phyloP scores from a whole-genome alignment of 2,797 vertebrate genomes.

The Lepidocolaptes lacrymiger region DNA sequence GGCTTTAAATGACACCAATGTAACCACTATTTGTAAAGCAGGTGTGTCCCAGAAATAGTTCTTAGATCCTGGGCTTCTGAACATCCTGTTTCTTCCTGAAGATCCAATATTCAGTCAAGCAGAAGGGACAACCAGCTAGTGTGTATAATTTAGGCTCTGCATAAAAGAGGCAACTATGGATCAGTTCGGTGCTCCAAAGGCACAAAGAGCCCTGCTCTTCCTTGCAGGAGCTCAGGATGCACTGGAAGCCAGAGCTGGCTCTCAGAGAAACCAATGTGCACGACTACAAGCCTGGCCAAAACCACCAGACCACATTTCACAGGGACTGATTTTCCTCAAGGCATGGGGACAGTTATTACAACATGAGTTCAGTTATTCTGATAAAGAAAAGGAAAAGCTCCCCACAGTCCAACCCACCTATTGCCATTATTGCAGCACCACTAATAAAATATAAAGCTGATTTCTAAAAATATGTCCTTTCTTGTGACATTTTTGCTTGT shows the following conservation, averaged over 20 bases:
- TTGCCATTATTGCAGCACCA: background rate
- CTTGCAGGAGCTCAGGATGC: background rate
- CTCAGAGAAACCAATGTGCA: background rate
- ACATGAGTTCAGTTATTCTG: background rate
- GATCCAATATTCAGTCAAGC: background rate
- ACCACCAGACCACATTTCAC: background rate
- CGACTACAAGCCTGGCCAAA: background rate
- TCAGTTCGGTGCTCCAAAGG: background rate
- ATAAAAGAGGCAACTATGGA: background rate
- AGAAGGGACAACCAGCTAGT: background rate
- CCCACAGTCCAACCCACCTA: background rate
- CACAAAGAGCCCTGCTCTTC: background rate
- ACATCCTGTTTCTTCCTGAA: background rate
- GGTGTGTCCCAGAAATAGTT: background rate
- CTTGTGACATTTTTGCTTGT: background rate
- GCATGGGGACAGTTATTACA: background rate
- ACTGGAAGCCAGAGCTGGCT: background rate
- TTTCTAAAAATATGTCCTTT: background rate
- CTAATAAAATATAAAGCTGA: background rate
- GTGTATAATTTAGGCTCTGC: background rate
- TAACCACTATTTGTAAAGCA: background rate
- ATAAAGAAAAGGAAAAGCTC: background rate
- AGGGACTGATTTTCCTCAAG: background rate
- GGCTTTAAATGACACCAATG: background rate
- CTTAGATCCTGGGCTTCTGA: background rate